These are phyloP conservation scores for Vireo altiloquus DNA, from an alignment of 2,113 vertebrate genomes.

Conservation along the genomic window DNA sequence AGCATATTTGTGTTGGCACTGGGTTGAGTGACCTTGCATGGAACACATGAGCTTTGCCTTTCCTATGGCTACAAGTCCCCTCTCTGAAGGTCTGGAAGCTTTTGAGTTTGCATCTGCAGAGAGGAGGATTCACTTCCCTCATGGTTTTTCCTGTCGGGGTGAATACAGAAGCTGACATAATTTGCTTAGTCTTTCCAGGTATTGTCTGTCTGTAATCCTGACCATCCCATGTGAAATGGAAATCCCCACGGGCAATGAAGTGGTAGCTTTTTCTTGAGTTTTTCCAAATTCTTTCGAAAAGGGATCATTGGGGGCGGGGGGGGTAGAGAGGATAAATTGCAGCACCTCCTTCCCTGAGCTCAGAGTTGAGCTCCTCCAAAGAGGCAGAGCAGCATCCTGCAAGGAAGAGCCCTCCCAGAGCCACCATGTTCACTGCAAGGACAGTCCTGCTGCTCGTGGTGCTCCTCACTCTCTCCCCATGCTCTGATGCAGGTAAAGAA, in stretches of 20 bases:
- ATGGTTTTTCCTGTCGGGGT: not conserved
- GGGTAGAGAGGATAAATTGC: not conserved
- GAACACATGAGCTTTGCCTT: not conserved
- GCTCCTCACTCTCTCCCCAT: not conserved
- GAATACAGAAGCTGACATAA: not conserved
- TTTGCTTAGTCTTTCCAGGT: not conserved
- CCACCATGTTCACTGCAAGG: not conserved
- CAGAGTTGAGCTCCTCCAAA: rapidly evolving
- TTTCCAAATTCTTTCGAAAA: not conserved
- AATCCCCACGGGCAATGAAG: not conserved
- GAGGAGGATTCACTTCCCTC: not conserved
- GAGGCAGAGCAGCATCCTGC: not conserved
- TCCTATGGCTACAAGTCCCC: rapidly evolving
- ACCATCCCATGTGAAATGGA: not conserved
- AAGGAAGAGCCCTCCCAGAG: not conserved
- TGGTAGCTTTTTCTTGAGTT: not conserved
- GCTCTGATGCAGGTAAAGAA: not conserved
- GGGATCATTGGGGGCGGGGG: not conserved
- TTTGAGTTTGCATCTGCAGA: rapidly evolving
- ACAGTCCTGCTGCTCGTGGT: not conserved
- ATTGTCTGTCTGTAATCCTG: not conserved
- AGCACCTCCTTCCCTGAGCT: not conserved
- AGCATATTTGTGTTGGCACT: not conserved
- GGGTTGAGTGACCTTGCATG: not conserved
- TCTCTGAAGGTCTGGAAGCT: not conserved